Evolutionary conservation across 2,888 invertebrate species (phyloP), one percentile per base, ranked within the genome.

Genomic region (Drosophila affinis): DNA sequence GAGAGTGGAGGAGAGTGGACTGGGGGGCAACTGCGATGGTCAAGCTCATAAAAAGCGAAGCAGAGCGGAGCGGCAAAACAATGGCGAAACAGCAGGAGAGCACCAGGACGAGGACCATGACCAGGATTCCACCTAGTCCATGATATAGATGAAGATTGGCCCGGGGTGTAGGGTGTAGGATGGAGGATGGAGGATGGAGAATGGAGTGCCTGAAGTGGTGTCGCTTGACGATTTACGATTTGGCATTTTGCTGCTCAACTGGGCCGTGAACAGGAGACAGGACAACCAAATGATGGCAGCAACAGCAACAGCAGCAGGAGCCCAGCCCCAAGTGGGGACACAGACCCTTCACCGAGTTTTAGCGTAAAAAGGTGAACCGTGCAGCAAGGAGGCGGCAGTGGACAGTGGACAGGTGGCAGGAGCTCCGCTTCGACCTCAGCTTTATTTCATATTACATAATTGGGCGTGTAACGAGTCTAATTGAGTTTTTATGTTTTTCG

Each of bases 391-490:
- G 34, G 67, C 34, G 1, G 32, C 18, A 21, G 1, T 12, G 34
- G 34, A 24, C 34, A 6, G 14, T 18, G 47, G 32, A 39, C 58
- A 58, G 58, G 57, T 57, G 57, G 49, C 46, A 44, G 44, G 56
- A 48, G 27, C 27, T 2, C 27, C 27, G 27, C 27, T 27, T 7
- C 27, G 27, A 32, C 59, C 74, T 46, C 54, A 57, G 81, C 71
- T 79, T 84, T 84, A 81, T 87, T 74, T 72, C 76, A 79, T 81
- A 88, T 87, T 79, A 87, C 87, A 88, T 90, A 90, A 91, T 89
- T 90, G 90, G 90, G 90, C 91, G 90, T 91, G 90, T 91, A 91
- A 91, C 91, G 90, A 88, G 90, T 90, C 91, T 91, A 91, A 91
- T 91, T 91, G 91, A 91, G 90, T 91, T 91, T 91, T 91, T 90